Percentiles rank a stretch among this genome's conserved stretches.
Evolutionary conservation across 2,797 vertebrate species (phyloP).

Genomic region (Limosa lapponica): DNA sequence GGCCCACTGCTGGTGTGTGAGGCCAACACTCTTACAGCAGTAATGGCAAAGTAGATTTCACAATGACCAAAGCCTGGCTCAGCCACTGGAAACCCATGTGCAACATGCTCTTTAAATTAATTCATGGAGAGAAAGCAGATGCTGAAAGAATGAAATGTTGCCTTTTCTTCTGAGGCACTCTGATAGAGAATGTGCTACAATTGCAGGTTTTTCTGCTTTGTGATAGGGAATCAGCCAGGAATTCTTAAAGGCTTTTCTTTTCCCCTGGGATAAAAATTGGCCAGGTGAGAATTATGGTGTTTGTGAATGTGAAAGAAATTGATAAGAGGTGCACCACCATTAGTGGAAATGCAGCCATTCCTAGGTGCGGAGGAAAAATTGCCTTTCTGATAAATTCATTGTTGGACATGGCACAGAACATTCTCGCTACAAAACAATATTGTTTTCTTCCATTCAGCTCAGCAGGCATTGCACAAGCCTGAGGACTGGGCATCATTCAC

Average conservation of each 20-base stretch:
- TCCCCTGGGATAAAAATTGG: background rate
- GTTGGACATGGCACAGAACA: slow-evolving; percentile 33
- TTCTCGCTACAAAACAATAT: background rate
- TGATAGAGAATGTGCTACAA: slow-evolving; percentile 6
- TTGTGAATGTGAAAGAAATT: slow-evolving; percentile 2
- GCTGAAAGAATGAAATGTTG: slow-evolving; percentile 45
- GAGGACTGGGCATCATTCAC: slow-evolving; percentile 21
- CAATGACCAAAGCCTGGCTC: slow-evolving; percentile 7
- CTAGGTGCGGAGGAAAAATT: background rate
- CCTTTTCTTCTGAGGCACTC: slow-evolving; percentile 37
- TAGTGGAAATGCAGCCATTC: background rate
- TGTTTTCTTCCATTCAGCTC: slow-evolving; percentile 21
- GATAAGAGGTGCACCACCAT: background rate
- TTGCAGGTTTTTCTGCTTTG: slow-evolving; percentile 1
- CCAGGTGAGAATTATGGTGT: background rate
- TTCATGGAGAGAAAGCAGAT: slow-evolving; percentile 64
- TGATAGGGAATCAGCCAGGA: background rate
- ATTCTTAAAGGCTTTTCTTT: slow-evolving; percentile 28
- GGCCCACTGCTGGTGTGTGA: background rate
- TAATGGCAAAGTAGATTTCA: slow-evolving; percentile 26
- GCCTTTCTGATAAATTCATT: slow-evolving; percentile 23
- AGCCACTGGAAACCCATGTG: background rate
- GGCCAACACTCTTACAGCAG: background rate
- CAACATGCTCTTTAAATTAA: slow-evolving; percentile 52
- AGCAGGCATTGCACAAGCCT: slow-evolving; percentile 1